Percentiles rank a stretch among this genome's conserved stretches.
Conservation (phyloP, 2,113 vertebrate species). For the Etheostoma cragini region DNA sequence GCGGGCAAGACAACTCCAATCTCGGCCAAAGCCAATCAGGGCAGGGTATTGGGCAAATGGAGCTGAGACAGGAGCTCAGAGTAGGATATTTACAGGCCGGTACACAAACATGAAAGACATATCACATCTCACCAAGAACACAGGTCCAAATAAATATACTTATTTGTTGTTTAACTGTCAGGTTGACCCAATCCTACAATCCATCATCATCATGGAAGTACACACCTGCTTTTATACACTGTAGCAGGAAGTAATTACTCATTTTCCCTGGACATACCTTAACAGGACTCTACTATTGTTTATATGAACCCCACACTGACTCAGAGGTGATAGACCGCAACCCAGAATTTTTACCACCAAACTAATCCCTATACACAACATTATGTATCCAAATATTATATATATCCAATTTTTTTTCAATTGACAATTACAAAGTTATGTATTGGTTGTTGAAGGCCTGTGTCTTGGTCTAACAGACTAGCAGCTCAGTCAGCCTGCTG, state of each 20-base stretch:
- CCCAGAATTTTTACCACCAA: not conserved
- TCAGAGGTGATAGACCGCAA: not conserved
- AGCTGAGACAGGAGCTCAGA: constrained; percentile 6
- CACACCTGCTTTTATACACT: not conserved
- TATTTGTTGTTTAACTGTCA: not conserved
- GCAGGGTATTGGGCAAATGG: not conserved
- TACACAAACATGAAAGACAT: not conserved
- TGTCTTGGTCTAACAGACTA: not conserved
- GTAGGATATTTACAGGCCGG: constrained; percentile 4
- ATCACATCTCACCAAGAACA: not conserved
- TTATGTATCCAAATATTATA: not conserved
- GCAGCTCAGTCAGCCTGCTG: constrained; percentile 20
- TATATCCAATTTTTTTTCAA: no score
- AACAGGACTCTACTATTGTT: not conserved
- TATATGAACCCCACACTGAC: not conserved
- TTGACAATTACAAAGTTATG: no score
- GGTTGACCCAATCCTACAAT: not conserved
- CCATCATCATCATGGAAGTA: not conserved
- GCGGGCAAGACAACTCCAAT: constrained; percentile 25
- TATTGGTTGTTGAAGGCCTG: no score
- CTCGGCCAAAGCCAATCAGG: constrained; percentile 49
- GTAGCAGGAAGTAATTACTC: not conserved
- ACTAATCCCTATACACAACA: not conserved
- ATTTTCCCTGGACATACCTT: not conserved
- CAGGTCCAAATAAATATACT: not conserved